These are phyloP conservation scores for Drosophila demipolita DNA, from an alignment of 2,888 invertebrate species.

Conservation along the genomic window DNA sequence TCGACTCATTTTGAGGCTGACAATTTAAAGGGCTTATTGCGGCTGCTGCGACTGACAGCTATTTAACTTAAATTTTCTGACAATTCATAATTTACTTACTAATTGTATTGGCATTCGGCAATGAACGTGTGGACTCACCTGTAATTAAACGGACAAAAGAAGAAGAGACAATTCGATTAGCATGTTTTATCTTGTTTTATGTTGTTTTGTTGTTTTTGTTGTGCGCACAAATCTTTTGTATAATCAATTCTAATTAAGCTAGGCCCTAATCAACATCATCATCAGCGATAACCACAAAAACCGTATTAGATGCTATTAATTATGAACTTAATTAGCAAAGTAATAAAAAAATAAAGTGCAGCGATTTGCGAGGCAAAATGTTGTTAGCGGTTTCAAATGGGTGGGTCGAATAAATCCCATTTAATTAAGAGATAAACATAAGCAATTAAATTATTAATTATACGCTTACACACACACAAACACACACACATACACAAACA, in stretches of 20 bases:
- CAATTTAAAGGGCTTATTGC: constrained; percentile 10
- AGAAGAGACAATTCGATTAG: constrained; percentile 47
- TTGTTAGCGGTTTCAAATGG: constrained; percentile 37
- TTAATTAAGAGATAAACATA: constrained; percentile 84
- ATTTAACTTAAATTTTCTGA: constrained; percentile 20
- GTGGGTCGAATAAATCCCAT: constrained; percentile 76
- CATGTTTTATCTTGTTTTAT: constrained; percentile 46
- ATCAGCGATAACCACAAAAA: constrained; percentile 53
- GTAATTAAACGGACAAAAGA: constrained; percentile 55
- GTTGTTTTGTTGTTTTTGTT: constrained; percentile 25
- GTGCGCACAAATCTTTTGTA: constrained; percentile 67
- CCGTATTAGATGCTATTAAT: constrained; percentile 72
- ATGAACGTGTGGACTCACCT: constrained; percentile 82
- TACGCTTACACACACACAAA: constrained; percentile 34
- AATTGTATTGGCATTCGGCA: constrained; percentile 78
- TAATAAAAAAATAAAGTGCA: constrained; percentile 75
- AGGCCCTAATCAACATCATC: constrained; percentile 58
- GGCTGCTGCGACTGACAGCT: constrained; percentile 43
- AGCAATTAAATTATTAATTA: constrained; percentile 84
- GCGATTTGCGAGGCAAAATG: constrained; percentile 50
- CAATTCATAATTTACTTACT: constrained; percentile 71
- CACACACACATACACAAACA: neutral
- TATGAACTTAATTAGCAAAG: constrained; percentile 78
- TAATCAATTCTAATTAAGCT: constrained; percentile 76
- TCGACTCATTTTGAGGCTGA: constrained; percentile 20